Conservation (phyloP, 2,888 invertebrate genomes). For the Lobophora halterata region DNA sequence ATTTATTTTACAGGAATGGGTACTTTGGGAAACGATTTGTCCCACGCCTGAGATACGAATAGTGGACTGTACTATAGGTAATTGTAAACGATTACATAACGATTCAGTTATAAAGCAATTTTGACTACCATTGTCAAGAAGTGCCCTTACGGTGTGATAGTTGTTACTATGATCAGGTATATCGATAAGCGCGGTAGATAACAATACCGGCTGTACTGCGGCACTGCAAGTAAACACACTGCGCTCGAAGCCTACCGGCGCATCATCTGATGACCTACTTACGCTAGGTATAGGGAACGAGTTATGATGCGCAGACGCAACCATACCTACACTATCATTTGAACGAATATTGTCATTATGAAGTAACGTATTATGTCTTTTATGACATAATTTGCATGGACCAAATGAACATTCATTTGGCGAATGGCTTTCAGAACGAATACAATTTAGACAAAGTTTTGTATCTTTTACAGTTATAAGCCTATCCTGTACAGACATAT, state of each 20-base stretch:
- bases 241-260: not conserved
- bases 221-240: no score
- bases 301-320: not conserved
- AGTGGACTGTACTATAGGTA: not conserved
- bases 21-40: not conserved
- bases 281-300: constrained; percentile 2
- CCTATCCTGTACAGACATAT: constrained; percentile 9
- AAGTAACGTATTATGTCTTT: constrained; percentile 16
- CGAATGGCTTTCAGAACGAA: constrained; percentile 8
- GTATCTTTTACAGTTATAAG: constrained; percentile 3
- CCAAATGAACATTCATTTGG: constrained; percentile 5
- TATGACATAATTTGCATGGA: constrained; percentile 11
- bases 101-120: constrained; percentile 27
- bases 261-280: not conserved
- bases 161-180: constrained; percentile 2
- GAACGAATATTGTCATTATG: constrained; percentile 2
- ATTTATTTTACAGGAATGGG: not conserved
- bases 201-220: constrained; percentile 4
- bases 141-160: constrained; percentile 2
- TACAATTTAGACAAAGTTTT: constrained; percentile 13
- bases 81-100: not conserved
- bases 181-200: constrained; percentile 6
- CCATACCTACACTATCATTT: not conserved
- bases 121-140: constrained; percentile 23
- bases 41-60: not conserved